Base-by-base conservation (phyloP, 1,140 invertebrate genomes). In the Neotoxoptera formosana region DNA sequence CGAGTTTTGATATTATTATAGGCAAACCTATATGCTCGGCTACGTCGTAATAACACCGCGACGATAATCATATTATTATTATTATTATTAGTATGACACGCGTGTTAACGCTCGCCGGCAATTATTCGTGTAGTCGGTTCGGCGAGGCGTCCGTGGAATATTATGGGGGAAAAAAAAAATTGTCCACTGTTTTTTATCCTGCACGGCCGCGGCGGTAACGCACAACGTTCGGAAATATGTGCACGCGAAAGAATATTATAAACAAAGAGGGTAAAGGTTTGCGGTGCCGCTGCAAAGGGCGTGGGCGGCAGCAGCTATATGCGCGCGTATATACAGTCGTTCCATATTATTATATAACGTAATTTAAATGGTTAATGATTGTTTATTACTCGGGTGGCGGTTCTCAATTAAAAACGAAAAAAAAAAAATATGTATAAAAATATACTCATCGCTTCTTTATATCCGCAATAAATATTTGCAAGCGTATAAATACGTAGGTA, bases 331-430 rank as follows among this genome's bases (percentile, higher is more conserved):
- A n/a, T 53, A 53, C 4, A 1, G 60, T 30, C 30, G 30, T 76
- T 76, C 1, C 41, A 87, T 30, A 53, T 53, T 30, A 17, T 17
- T 51, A 17, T 9, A 9, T 21, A 34, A 34, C 48, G 87, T 53
- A 23, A 53, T 53, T 89, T 89, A 36, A 51, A 89, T 89, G 48
- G 36, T 36, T 89, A 53, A 89, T 8, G 87, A 89, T 89, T 89
- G 47, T 89, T 89, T 89, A 89, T 89, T 36, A 34, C 48, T 53
- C 87, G n/a, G 87, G 48, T 6, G 51, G 51, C 21, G 87, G 34
- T 53, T 89, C 87, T 89, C 48, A 47, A 89, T 89, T 89, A 53
- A 51, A n/a, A n/a, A n/a, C n/a, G n/a, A n/a, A n/a, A 86, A 76
- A 89, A 53, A 34, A 11, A 51, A 53, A 51, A 51, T 17, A 51